These are phyloP conservation scores for Cryptotis parvus DNA, from an alignment of 2,113 vertebrate species.

Conservation along the genomic window DNA sequence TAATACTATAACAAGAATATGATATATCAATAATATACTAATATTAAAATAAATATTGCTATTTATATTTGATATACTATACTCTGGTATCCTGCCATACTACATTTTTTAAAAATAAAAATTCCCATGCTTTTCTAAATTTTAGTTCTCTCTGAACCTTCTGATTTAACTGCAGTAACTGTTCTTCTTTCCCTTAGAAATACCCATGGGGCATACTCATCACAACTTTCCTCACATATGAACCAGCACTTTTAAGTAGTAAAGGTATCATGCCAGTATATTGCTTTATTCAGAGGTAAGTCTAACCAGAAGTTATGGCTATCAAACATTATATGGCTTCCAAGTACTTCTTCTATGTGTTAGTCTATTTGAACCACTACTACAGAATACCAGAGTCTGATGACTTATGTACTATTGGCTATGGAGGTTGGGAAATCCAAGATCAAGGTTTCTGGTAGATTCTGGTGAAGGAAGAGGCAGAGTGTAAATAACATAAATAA, in stretches of 20 bases:
- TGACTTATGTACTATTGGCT: too few species aligned
- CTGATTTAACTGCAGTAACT: neutral
- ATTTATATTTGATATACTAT: too few species aligned
- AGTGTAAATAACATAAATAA: too few species aligned
- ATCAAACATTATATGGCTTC: neutral
- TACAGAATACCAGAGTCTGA: too few species aligned
- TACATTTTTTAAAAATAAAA: neutral
- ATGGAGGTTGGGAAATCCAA: too few species aligned
- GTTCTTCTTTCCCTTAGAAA: neutral
- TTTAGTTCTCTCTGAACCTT: neutral
- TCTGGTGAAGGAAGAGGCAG: too few species aligned
- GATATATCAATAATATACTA: too few species aligned
- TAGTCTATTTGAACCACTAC: too few species aligned
- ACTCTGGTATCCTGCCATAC: too few species aligned
- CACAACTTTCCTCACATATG: neutral
- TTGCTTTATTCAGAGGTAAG: slow-evolving; percentile 40
- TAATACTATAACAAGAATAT: too few species aligned
- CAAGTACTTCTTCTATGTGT: neutral
- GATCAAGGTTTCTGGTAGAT: too few species aligned
- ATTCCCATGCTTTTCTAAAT: neutral
- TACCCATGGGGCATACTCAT: neutral
- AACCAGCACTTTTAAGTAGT: neutral
- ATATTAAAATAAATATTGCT: too few species aligned
- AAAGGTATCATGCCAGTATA: neutral
- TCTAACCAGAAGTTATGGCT: neutral